These are phyloP conservation scores for Porphyrio hochstetteri DNA, from an alignment of 2,113 vertebrate species.

Conservation along the genomic window DNA sequence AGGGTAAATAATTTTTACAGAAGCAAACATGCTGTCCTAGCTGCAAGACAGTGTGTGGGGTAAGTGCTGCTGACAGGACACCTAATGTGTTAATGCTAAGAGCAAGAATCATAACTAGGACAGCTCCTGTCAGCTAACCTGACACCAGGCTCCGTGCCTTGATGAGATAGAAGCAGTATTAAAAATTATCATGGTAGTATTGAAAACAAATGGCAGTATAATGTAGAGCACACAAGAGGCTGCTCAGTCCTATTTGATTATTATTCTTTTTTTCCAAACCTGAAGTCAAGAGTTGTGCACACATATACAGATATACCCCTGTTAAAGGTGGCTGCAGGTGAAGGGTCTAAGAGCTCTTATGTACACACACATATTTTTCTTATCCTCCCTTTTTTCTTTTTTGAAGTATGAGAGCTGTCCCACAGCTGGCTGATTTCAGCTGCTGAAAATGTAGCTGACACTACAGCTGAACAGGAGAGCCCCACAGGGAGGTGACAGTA, in stretches of 20 bases:
- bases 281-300: neutral
- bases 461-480: neutral
- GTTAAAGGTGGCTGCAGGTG: neutral
- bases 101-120: too few species aligned
- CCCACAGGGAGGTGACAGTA: neutral
- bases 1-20: neutral
- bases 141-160: neutral
- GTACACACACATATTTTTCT: neutral
- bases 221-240: neutral
- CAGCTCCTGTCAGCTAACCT: neutral
- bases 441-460: neutral
- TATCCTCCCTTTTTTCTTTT: neutral
- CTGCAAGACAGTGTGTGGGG: neutral
- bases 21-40: neutral
- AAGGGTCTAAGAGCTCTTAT: neutral
- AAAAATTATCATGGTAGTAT: neutral
- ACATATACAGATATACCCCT: neutral
- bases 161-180: neutral
- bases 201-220: neutral
- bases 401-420: neutral
- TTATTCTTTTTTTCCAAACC: neutral
- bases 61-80: neutral
- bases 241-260: neutral
- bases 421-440: neutral
- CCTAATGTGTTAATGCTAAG: neutral